Evolutionary conservation across 2,888 invertebrate genomes (phyloP).

Genomic region (Tetramorium bicarinatum): DNA sequence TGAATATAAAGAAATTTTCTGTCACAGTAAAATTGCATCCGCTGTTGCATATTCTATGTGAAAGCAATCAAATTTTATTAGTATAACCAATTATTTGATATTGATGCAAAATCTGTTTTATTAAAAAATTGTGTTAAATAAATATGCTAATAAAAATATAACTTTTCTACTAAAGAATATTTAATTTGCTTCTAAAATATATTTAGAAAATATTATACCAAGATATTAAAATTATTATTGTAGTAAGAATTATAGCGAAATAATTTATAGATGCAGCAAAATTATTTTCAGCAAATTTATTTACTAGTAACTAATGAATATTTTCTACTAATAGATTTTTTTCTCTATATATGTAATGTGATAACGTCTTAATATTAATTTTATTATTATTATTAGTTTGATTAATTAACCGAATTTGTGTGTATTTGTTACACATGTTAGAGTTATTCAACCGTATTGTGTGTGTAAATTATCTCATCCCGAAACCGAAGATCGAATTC

Average conservation of each 20-base stretch:
- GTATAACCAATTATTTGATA: not conserved
- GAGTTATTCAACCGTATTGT: not conserved
- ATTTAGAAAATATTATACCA: not conserved
- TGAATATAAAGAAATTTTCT: not conserved
- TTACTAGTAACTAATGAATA: not conserved
- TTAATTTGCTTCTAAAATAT: not conserved
- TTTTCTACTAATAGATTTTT: not conserved
- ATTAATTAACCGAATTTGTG: not conserved
- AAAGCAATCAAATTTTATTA: conserved; percentile 9
- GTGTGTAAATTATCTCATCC: conserved; percentile 6
- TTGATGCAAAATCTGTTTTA: not conserved
- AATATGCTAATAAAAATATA: not conserved
- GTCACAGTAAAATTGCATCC: not conserved
- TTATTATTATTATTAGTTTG: not conserved
- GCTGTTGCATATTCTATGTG: not conserved
- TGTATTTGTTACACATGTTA: not conserved
- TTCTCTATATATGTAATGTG: too few relatives aligned
- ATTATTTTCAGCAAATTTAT: not conserved
- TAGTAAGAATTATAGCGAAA: not conserved
- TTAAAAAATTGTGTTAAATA: not conserved
- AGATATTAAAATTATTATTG: not conserved
- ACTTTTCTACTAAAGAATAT: not conserved
- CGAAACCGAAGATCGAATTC: not conserved
- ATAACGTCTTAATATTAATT: conserved; percentile 6
- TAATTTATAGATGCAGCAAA: not conserved